Percentiles rank a stretch among this genome's conserved stretches.
These are phyloP conservation scores for Aleiodes testaceus DNA, from an alignment of 2,888 invertebrate species.

Conservation along the genomic window DNA sequence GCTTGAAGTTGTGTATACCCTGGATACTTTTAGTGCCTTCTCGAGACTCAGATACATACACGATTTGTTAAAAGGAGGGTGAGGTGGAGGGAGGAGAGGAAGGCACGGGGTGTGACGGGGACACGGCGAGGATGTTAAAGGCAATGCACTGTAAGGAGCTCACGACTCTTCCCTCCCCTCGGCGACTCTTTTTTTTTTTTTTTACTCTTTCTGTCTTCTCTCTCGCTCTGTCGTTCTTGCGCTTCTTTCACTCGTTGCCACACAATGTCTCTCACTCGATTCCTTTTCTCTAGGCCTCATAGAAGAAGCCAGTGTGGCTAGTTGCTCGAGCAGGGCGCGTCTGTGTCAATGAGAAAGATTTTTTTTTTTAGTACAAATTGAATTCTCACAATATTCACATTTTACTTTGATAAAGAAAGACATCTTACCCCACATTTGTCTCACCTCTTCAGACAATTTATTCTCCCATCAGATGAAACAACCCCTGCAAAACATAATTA, in stretches of 20 bases:
- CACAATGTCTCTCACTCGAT: constrained; percentile 16
- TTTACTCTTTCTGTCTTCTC: constrained; percentile 30
- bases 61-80: constrained; percentile 59
- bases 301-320: constrained; percentile 11
- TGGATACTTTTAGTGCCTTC: constrained; percentile 9
- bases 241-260: constrained; percentile 19
- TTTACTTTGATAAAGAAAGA: no score
- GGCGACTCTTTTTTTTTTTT: constrained; percentile 37
- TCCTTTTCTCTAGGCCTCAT: constrained; percentile 17
- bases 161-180: constrained; percentile 61
- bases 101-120: constrained; percentile 69
- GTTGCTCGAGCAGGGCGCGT: constrained; percentile 43
- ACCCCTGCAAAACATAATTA: no score
- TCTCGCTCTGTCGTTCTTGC: constrained; percentile 7
- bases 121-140: constrained; percentile 66
- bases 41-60: constrained; percentile 41
- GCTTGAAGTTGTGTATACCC: constrained; percentile 9
- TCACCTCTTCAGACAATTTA: no score
- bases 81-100: constrained; percentile 32
- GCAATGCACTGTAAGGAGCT: constrained; percentile 73
- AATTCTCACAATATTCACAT: no score
- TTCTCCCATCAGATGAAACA: no score
- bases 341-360: constrained; percentile 25
- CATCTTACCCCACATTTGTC: no score
- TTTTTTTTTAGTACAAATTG: constrained; percentile 34